Conservation (phyloP, 2,797 vertebrate genomes). For the Dermochelys coriacea region DNA sequence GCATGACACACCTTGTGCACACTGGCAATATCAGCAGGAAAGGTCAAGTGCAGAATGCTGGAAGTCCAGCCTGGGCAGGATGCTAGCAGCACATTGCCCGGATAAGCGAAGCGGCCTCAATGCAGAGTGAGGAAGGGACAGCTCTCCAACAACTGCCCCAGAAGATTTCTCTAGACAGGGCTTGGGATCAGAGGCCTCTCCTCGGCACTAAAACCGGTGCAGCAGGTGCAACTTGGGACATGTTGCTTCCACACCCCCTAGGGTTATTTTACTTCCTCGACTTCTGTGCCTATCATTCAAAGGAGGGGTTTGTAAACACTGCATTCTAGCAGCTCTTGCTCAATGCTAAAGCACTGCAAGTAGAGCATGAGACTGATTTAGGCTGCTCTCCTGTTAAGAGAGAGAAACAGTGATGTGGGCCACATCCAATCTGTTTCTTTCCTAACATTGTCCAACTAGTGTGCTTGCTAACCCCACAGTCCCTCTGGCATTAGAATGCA, state of each 20-base stretch:
- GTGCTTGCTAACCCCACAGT: not conserved
- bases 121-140: constrained; percentile 1
- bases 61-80: constrained; percentile 31
- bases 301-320: not conserved
- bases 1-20: fast-evolving
- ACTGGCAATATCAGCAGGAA: not conserved
- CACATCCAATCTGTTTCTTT: not conserved
- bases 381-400: not conserved
- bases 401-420: not conserved
- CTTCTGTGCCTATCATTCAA: too few species aligned
- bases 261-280: not conserved
- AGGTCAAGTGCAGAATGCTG: constrained; percentile 35
- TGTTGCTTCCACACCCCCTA: fast-evolving
- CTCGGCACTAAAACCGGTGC: not conserved
- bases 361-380: not conserved
- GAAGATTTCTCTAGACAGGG: constrained; percentile 8
- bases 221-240: not conserved
- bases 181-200: not conserved
- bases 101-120: constrained; percentile 27
- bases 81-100: constrained; percentile 42
- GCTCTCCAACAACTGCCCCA: not conserved
- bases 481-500: not conserved
- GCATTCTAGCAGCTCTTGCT: fast-evolving
- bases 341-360: fast-evolving
- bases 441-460: not conserved